Conservation (phyloP, 2,113 vertebrate genomes). For the Dasyurus viverrinus region DNA sequence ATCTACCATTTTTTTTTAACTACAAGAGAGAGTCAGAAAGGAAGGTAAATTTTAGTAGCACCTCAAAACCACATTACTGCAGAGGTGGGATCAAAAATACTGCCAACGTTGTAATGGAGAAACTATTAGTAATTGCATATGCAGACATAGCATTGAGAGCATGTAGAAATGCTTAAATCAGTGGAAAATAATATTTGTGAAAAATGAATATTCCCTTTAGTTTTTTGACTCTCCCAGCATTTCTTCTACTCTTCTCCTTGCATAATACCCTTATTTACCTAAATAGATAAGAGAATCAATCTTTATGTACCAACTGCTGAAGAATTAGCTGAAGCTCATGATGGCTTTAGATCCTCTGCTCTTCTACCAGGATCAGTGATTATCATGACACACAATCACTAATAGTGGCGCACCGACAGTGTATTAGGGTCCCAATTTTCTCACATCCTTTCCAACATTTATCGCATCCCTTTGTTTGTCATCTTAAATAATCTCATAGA, state of each 20-base stretch:
- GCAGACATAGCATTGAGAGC: neutral
- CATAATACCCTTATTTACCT: neutral
- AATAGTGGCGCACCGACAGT: neutral
- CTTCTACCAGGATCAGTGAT: conserved; percentile 48
- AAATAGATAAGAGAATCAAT: neutral
- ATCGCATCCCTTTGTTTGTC: too few relatives aligned
- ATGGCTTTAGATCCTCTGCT: neutral
- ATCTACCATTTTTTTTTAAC: neutral
- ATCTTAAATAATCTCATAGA: too few relatives aligned
- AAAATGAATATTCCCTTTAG: neutral
- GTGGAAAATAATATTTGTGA: neutral
- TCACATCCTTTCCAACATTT: too few relatives aligned
- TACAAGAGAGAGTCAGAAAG: neutral
- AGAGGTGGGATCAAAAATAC: neutral
- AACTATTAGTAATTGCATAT: neutral
- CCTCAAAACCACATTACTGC: neutral
- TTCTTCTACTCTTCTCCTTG: neutral
- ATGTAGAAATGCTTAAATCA: neutral
- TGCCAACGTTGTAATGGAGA: neutral
- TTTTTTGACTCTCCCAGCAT: neutral
- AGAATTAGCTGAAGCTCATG: neutral
- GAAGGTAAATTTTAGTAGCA: neutral
- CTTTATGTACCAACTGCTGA: conserved; percentile 14
- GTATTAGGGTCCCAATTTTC: too few relatives aligned
- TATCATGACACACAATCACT: conserved; percentile 43